Evolutionary conservation across 2,888 invertebrate species (phyloP).

Genomic region (Harpalus rufipes): DNA sequence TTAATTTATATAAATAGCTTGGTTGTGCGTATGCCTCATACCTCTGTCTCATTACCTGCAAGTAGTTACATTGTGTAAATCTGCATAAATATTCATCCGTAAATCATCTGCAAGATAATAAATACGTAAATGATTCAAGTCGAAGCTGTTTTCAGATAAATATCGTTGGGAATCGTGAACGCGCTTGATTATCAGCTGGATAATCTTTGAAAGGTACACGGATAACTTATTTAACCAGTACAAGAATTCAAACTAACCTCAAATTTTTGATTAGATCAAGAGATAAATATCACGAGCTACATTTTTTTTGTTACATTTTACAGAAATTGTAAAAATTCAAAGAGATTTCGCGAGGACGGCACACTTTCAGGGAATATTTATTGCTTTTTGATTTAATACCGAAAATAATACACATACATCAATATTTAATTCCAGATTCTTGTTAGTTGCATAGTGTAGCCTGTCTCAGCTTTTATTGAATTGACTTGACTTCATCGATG

Average conservation of each 20-base stretch:
- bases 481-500: too few relatives aligned
- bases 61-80: constrained; percentile 44
- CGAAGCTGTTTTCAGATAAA: constrained; percentile 48
- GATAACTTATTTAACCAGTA: constrained; percentile 58
- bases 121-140: constrained; percentile 52
- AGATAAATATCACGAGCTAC: constrained; percentile 22
- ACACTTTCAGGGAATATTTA: neutral
- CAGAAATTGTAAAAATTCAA: constrained; percentile 21
- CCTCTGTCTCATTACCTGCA: constrained; percentile 20
- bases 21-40: neutral
- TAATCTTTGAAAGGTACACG: constrained; percentile 52
- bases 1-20: constrained; percentile 46
- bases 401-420: neutral
- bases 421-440: neutral
- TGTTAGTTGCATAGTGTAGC: too few relatives aligned
- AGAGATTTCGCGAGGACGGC: neutral
- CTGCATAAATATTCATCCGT: constrained; percentile 39
- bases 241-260: constrained; percentile 17
- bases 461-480: too few relatives aligned
- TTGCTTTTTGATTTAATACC: neutral
- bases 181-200: constrained; percentile 45
- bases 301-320: constrained; percentile 20
- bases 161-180: constrained; percentile 54
- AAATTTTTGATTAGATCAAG: constrained; percentile 27
- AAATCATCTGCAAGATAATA: constrained; percentile 53